Evolutionary conservation across 1,140 invertebrate species (phyloP).

Genomic region (Glomeris maerens): DNA sequence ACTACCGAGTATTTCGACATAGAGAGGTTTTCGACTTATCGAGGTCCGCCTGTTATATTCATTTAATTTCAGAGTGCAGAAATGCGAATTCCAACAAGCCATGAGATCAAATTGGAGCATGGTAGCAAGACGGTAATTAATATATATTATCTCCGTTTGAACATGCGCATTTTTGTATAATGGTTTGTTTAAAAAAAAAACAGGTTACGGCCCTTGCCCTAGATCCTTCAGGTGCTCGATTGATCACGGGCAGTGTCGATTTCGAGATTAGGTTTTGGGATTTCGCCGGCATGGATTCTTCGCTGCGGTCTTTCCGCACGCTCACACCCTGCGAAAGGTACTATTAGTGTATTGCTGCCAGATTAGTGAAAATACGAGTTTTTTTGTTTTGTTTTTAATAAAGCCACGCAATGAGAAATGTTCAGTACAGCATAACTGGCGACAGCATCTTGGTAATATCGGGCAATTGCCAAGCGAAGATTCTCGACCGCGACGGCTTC

Average conservation of each 20-base stretch:
- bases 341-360: constrained; percentile 8
- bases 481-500: constrained; percentile 89
- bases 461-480: constrained; percentile 73
- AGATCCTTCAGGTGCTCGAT: constrained; percentile 79
- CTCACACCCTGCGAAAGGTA: constrained; percentile 81
- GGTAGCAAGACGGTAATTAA: constrained; percentile 58
- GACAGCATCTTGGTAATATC: constrained; percentile 87
- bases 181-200: not conserved
- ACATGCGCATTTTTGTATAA: not conserved
- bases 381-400: constrained; percentile 20
- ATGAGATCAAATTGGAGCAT: constrained; percentile 70
- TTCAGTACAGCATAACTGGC: constrained; percentile 86
- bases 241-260: constrained; percentile 79
- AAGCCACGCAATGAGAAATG: constrained; percentile 69
- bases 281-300: constrained; percentile 92
- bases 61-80: no score
- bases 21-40: constrained; percentile 10
- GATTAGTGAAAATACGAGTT: not conserved
- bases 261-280: constrained; percentile 97
- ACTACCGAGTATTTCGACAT: constrained; percentile 2
- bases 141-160: constrained; percentile 3
- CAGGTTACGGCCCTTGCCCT: constrained; percentile 58
- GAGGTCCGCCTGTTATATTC: no score
- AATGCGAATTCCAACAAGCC: constrained; percentile 53
- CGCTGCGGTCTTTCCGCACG: constrained; percentile 76